These are phyloP conservation scores for Amphiprion percula DNA, from an alignment of 2,113 vertebrate species.

Conservation along the genomic window DNA sequence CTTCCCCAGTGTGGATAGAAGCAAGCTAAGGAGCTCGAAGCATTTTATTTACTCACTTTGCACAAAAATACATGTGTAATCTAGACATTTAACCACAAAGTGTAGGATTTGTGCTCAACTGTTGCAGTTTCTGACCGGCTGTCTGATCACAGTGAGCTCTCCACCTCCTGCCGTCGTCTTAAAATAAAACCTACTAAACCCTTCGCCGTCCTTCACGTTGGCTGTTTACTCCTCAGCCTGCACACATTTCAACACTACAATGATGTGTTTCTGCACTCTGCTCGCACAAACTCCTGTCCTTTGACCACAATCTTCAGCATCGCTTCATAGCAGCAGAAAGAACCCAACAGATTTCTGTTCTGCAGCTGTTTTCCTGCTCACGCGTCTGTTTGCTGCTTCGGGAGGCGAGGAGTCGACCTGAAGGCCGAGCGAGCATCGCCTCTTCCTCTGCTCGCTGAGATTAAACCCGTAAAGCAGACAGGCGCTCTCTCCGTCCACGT, in stretches of 20 bases:
- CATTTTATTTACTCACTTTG: not conserved
- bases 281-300: conserved; percentile 10
- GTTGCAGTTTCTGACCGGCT: conserved; percentile 3
- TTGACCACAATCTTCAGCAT: conserved; percentile 38
- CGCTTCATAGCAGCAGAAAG: conserved; percentile 12
- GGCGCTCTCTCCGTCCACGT: conserved; percentile 49
- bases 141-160: conserved; percentile 16
- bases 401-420: conserved; percentile 19
- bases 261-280: conserved; percentile 28
- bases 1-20: too few relatives aligned
- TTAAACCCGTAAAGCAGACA: conserved; percentile 83
- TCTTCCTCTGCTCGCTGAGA: conserved; percentile 54
- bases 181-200: conserved; percentile 30
- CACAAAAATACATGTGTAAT: not conserved
- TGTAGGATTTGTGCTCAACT: not conserved
- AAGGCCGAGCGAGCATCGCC: conserved; percentile 56
- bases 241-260: conserved; percentile 13
- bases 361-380: conserved; percentile 37
- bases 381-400: conserved; percentile 39
- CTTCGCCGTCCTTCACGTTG: not conserved
- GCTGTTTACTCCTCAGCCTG: not conserved
- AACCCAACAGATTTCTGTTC: not conserved
- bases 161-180: not conserved
- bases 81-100: not conserved
- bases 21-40: too few relatives aligned